phyloP scores from a whole-genome alignment of 2,888 invertebrate genomes.

The Xestia sexstrigata region DNA sequence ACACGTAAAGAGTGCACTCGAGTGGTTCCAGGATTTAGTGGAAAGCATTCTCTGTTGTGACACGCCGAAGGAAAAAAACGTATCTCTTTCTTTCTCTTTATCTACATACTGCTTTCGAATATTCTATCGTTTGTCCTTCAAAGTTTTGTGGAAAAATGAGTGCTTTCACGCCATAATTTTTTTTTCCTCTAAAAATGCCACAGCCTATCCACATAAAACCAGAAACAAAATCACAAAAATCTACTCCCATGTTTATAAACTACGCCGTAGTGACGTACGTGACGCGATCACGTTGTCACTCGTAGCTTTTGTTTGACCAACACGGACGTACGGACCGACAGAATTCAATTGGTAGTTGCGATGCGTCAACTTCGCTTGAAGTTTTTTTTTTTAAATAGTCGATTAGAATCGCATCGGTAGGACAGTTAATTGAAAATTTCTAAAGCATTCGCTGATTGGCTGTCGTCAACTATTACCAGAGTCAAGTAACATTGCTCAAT shows the following conservation, averaged over 20 bases:
- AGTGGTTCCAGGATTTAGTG: background rate
- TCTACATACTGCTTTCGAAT: too few species aligned
- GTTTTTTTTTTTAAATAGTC: conserved; percentile 22
- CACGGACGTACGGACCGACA: conserved; percentile 8
- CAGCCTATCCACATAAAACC: background rate
- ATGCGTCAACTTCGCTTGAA: conserved; percentile 9
- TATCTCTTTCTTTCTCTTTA: too few species aligned
- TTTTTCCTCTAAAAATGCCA: background rate
- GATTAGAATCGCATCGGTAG: conserved; percentile 17
- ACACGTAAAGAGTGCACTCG: background rate
- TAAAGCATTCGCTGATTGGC: background rate
- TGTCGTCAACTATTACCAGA: background rate
- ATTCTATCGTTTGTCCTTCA: background rate
- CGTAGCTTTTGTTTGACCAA: conserved; percentile 56
- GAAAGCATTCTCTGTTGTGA: background rate
- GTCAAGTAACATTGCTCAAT: background rate
- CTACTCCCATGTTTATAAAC: conserved; percentile 35
- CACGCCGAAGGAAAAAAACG: background rate
- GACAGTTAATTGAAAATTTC: background rate
- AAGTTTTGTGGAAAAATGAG: background rate
- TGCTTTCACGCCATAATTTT: background rate
- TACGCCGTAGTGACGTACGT: conserved; percentile 41
- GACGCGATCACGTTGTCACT: conserved; percentile 57
- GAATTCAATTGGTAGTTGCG: conserved; percentile 46
- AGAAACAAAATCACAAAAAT: conserved; percentile 22